Base-by-base conservation (phyloP, 2,113 vertebrate species). In the Prunella himalayana region DNA sequence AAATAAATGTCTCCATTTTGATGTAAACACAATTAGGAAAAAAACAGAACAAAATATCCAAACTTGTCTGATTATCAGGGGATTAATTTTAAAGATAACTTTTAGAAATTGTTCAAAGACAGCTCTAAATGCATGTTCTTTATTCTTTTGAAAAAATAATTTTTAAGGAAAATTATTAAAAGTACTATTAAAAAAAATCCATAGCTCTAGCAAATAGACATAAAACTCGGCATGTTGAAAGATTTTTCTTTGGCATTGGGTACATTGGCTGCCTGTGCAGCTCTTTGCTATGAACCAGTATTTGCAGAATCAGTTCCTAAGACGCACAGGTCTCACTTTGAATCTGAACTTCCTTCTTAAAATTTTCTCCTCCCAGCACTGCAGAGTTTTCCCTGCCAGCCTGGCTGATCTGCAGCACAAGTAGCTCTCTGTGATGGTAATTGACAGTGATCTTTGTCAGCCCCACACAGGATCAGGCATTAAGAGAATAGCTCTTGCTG, bases 311-410 rank as follows among this genome's bases (percentile, higher is more conserved):
- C 9, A 7, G 51, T 37, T 91, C 64, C 79, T 88, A 94, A 86
- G n/a, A 79, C 0, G 1, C 37, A 49, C 6, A 18, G 1, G 1
- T 71, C 59, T 57, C 64, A 24, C 85, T 93, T 92, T 54, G 45
- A 95, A 84, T 53, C n/a, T 56, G 54, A 95, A 86, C 23, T 95
- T 88, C 49, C 51, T 79, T 90, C 69, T 84, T 61, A 51, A 87
- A 93, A 95, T 54, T 92, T 92, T 83, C 47, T 90, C 81, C 41
- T 84, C 73, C 16, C 1, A 63, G 23, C n/a, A 39, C 31, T 87
- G 65, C 37, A 47, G 39, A 54, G n/a, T 82, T 84, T 90, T 82
- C 53, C 33, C 41, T 79, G 50, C 42, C 5, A 56, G 63, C 15
- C 53, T 41, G 25, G 33, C 49, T 5, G 56, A 60, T 83, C 68